Base-by-base conservation (phyloP, 2,888 invertebrate genomes). In the Acholoe squamosa region DNA sequence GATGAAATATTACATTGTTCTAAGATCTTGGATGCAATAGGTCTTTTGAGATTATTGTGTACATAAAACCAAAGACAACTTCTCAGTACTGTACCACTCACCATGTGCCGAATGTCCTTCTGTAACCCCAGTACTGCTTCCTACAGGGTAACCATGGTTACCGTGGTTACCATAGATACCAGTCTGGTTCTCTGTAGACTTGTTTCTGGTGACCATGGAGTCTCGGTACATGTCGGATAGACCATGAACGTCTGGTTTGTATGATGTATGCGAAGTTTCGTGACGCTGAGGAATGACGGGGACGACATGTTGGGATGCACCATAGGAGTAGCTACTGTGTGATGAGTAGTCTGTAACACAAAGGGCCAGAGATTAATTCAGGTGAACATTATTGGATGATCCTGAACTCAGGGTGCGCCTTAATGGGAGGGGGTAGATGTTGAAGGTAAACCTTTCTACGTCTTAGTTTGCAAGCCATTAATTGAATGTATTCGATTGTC, bases 241-340 rank as follows among this genome's bases (percentile, higher is more conserved):
- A 22, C 34, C 33, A 43, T 80, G 80, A 5, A 34, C 34, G n/a
- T 80, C 80, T 34, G 80, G 22, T 43, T 34, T 31, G 43, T 80
- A 80, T 43, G 80, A 80, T 43, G 80, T 80, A n/a, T 80, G 80
- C 34, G 80, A 80, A 34, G 80, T 80, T 19, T 80, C 80, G 80
- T 16, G 80, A 34, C 80, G 80, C 22, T 80, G 80, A 33, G 33
- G 80, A 0, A 80, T 33, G 5, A 34, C 43, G 34, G 33, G 80
- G 34, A 80, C 25, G 7, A 19, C 25, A 43, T 80, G 80, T n/a
- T 80, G 80, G 33, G 80, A 34, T 3, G 22, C n/a, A 28, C 34
- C 33, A n/a, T 80, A 80, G 28, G 77, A 77, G 80, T 80, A 80
- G 5, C 80, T n/a, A 16, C 22, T 22, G 80, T 80, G 25, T 34